A percentile compares a stretch with the other conserved stretches of the same genome.
Evolutionary conservation across 2,113 vertebrate species (phyloP).

Genomic region (Hemibagrus wyckioides): DNA sequence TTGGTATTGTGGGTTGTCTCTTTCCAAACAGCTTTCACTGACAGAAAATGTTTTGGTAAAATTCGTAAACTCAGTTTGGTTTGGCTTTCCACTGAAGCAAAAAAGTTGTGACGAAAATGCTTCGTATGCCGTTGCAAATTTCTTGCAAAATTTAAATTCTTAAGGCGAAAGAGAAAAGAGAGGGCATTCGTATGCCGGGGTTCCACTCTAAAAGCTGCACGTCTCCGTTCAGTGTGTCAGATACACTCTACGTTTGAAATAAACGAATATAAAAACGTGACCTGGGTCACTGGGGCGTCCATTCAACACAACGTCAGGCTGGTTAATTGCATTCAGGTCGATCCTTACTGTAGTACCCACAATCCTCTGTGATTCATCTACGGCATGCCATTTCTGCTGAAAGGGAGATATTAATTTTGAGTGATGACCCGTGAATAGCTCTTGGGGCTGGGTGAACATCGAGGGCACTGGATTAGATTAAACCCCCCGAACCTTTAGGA

Average conservation of each 20-base stretch:
- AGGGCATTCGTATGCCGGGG: no score
- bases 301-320: neutral
- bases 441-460: slow-evolving; percentile 16
- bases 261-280: neutral
- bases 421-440: slow-evolving; percentile 40
- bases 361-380: neutral
- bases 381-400: slow-evolving; percentile 3
- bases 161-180: no score
- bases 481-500: neutral
- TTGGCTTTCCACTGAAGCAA: no score
- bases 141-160: no score
- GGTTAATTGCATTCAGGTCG: neutral
- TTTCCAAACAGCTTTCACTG: no score
- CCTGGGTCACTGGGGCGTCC: neutral
- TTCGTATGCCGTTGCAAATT: no score
- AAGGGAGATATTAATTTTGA: slow-evolving; percentile 25
- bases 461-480: neutral
- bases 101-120: no score
- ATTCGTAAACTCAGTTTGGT: no score
- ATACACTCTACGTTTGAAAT: neutral
- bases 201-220: no score
- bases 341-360: neutral
- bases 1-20: no score
- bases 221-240: neutral
- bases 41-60: no score